These are phyloP conservation scores for Pseudoatta argentina DNA, from an alignment of 1,140 invertebrate genomes.

Conservation along the genomic window DNA sequence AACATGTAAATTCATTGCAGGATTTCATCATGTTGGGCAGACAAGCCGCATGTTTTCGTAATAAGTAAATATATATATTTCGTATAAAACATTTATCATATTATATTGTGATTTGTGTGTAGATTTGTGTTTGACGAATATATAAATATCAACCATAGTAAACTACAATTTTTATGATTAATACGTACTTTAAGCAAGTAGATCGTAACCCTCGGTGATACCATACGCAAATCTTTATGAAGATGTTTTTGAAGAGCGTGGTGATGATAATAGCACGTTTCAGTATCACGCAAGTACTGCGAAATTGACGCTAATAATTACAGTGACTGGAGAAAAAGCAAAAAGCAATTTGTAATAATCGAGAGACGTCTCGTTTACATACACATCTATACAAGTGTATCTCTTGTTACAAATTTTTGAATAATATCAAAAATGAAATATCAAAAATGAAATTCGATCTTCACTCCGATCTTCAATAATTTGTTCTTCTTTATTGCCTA, in stretches of 20 bases:
- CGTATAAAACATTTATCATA: background rate
- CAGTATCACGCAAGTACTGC: background rate
- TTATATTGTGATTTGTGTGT: background rate
- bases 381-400: background rate
- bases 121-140: background rate
- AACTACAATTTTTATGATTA: background rate
- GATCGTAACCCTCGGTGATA: background rate
- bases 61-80: too few relatives aligned
- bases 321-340: background rate
- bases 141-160: background rate
- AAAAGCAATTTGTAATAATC: background rate
- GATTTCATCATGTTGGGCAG: background rate
- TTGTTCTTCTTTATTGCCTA: too few relatives aligned
- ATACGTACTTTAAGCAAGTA: background rate
- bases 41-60: background rate
- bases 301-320: background rate
- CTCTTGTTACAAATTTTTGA: too few relatives aligned
- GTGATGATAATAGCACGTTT: slow-evolving; percentile 42
- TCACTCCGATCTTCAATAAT: too few relatives aligned
- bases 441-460: too few relatives aligned
- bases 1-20: background rate
- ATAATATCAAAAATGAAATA: too few relatives aligned
- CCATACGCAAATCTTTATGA: background rate
- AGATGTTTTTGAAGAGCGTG: slow-evolving; percentile 35
- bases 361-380: background rate